Evolutionary conservation across 1,140 invertebrate genomes (phyloP), one percentile per base, ranked within the genome.

Genomic region (Hyphantria cunea): DNA sequence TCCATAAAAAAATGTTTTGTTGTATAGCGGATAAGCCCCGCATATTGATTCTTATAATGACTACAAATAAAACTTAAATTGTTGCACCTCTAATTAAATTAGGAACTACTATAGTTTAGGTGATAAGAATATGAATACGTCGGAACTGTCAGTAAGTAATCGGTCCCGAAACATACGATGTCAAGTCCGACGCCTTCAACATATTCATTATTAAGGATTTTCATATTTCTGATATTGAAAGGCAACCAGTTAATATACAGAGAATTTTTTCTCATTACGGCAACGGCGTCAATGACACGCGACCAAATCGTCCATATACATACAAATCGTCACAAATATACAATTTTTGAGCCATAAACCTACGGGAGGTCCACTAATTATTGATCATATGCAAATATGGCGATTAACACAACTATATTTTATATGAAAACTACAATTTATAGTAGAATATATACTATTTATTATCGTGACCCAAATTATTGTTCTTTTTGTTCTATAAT

Each of bases 361-460:
- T 50, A 74, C 79, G 78, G 82, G 80, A 78, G 84, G 80, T 80
- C 83, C 62, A 72, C 77, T 86, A 86, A 86, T 86, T 82, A 73
- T 75, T 76, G 80, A 80, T 82, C 59, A 76, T 80, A 84, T 86
- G 77, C 80, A 83, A 61, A 66, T 66, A 61, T 60, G 47, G 33
- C 56, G 14, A 56, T 56, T 56, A 56, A 56, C 42, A 34, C 44
- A 48, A 56, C 44, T 14, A 56, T 56, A 56, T 56, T 56, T 56
- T 56, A 56, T 56, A 11, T 34, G 15, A 32, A 48, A 56, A 47
- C 54, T 48, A 55, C 44, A 41, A 9, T 56, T 56, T 8, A 56
- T 48, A 47, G 42, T 39, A 25, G 37, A 39, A 39, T 45, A 17
- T n/a, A 25, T 0, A 12, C n/a, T 41, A 12, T 53, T 33, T 37